Evolutionary conservation across 1,140 invertebrate genomes (phyloP).

Genomic region (Micrasema longulum): DNA sequence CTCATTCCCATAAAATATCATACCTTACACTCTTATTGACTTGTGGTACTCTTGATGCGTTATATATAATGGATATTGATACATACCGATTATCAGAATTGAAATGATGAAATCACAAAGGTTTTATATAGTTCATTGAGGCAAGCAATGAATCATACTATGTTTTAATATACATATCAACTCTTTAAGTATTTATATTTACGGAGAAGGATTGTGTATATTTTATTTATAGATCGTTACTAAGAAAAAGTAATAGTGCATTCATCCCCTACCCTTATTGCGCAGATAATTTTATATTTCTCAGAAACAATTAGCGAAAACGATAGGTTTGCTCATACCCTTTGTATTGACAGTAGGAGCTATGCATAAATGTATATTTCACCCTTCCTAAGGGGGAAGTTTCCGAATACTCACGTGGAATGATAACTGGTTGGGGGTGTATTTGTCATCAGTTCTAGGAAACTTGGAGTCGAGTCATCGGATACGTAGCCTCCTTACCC

Average conservation of each 20-base stretch:
- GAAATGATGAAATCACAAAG: too few relatives aligned
- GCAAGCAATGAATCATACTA: too few relatives aligned
- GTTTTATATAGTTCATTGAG: too few relatives aligned
- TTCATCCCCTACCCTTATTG: background rate
- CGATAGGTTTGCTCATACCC: background rate
- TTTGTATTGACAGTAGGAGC: background rate
- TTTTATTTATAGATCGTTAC: background rate
- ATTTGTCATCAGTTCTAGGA: constrained; percentile 29
- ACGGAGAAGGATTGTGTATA: too few relatives aligned
- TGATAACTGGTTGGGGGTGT: constrained; percentile 12
- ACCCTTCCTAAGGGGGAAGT: background rate
- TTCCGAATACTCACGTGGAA: constrained; percentile 10
- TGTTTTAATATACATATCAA: too few relatives aligned
- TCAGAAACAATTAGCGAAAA: constrained; percentile 31
- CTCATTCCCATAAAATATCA: too few relatives aligned
- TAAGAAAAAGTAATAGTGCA: constrained; percentile 1
- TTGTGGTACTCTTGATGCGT: too few relatives aligned
- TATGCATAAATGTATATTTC: background rate
- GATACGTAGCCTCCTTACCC: background rate
- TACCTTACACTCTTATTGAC: too few relatives aligned
- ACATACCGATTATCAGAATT: too few relatives aligned
- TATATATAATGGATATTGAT: too few relatives aligned
- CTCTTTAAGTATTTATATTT: too few relatives aligned
- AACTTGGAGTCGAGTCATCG: constrained; percentile 24
- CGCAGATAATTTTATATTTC: constrained; percentile 20